A percentile compares a stretch with the other conserved stretches of the same genome.
These are phyloP conservation scores for Pseudomyrmex dendroicus DNA, from an alignment of 1,140 invertebrate genomes.

Conservation along the genomic window DNA sequence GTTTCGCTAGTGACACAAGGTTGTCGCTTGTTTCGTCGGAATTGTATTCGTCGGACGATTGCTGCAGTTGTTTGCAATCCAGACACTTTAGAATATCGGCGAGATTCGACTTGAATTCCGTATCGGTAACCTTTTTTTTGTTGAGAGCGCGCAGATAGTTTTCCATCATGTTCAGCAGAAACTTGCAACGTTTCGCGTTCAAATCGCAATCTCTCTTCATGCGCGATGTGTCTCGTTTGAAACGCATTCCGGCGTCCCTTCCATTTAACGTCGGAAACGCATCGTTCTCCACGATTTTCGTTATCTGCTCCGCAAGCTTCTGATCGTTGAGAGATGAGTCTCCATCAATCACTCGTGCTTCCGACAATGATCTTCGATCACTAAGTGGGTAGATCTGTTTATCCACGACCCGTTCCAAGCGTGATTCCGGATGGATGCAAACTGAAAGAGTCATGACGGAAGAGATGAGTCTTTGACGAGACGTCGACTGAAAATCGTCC, in stretches of 20 bases:
- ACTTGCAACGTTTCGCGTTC: conserved; percentile 18
- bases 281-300: neutral
- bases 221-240: conserved; percentile 10
- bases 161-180: conserved; percentile 23
- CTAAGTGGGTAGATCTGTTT: neutral
- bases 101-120: neutral
- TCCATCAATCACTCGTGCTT: neutral
- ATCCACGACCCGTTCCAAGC: neutral
- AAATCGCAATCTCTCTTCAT: conserved; percentile 7
- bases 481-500: conserved; percentile 12
- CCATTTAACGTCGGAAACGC: neutral
- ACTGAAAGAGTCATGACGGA: conserved; percentile 42
- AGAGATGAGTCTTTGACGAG: conserved; percentile 11
- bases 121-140: neutral
- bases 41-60: neutral
- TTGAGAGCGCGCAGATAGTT: neutral
- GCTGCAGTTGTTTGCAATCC: conserved; percentile 7
- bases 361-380: neutral
- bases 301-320: too few species aligned
- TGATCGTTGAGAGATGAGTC: neutral
- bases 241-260: neutral
- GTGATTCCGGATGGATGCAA: conserved; percentile 1
- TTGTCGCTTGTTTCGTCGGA: neutral
- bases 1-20: rapidly evolving
- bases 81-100: conserved; percentile 51